These are phyloP conservation scores for Anolis apletophallus DNA, from an alignment of 2,797 vertebrate genomes.

Conservation along the genomic window DNA sequence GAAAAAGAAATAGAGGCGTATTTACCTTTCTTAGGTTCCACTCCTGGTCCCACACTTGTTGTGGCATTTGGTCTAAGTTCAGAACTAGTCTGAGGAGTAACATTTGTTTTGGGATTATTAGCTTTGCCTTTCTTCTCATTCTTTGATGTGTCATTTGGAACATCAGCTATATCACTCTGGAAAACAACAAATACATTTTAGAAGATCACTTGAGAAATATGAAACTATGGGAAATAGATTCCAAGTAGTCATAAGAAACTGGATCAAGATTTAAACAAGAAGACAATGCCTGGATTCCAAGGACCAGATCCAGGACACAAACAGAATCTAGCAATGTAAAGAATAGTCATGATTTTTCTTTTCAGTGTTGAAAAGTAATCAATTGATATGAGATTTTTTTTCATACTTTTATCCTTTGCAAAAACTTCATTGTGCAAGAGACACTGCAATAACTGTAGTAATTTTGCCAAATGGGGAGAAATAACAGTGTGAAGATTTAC, in stretches of 20 bases:
- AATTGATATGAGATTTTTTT: too few relatives aligned
- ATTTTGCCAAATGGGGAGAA: too few relatives aligned
- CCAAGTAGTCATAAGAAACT: background rate
- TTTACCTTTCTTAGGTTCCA: constrained; percentile 89
- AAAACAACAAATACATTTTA: constrained; percentile 51
- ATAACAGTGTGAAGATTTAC: too few relatives aligned
- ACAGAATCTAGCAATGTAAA: background rate
- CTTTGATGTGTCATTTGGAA: constrained; percentile 94
- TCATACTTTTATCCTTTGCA: too few relatives aligned
- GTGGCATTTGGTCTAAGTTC: constrained; percentile 89
- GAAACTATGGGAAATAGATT: background rate
- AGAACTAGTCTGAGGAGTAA: constrained; percentile 92
- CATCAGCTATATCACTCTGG: constrained; percentile 97
- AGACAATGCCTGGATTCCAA: background rate
- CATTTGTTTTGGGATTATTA: constrained; percentile 89
- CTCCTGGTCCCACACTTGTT: constrained; percentile 79
- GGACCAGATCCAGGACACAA: background rate
- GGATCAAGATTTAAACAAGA: too few relatives aligned
- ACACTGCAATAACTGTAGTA: too few relatives aligned
- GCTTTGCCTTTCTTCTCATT: constrained; percentile 95
- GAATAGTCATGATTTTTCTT: too few relatives aligned
- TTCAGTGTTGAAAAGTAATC: too few relatives aligned
- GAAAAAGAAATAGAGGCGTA: background rate
- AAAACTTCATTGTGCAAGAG: too few relatives aligned
- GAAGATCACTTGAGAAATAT: background rate